Conservation (phyloP, 2,888 invertebrate genomes). For the Netelia inedita region DNA sequence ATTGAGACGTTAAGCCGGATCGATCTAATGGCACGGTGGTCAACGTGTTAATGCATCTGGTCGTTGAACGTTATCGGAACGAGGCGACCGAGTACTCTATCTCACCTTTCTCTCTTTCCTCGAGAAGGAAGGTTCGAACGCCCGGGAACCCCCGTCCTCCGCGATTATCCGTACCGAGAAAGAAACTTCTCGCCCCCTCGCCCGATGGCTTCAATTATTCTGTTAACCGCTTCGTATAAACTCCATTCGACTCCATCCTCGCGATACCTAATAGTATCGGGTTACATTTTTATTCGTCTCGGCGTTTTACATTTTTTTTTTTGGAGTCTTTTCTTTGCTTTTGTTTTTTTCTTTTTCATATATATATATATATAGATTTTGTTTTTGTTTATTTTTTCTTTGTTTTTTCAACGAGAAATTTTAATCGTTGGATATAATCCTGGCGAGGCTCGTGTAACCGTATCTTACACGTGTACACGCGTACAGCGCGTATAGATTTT, state of each 20-base stretch:
- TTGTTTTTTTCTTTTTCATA: not conserved
- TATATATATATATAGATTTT: not conserved
- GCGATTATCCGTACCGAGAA: constrained; percentile 11
- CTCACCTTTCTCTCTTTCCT: constrained; percentile 38
- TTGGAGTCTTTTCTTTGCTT: not conserved
- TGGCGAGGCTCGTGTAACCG: constrained; percentile 56
- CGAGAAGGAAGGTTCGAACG: not conserved
- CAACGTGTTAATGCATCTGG: constrained; percentile 70
- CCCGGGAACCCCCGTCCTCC: constrained; percentile 38
- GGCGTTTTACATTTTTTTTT: not conserved
- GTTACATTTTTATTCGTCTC: constrained; percentile 24
- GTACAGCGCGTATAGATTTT: too few relatives aligned
- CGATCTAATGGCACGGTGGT: constrained; percentile 64
- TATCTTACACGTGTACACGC: constrained; percentile 13
- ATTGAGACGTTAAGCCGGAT: constrained; percentile 68
- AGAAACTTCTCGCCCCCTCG: constrained; percentile 55
- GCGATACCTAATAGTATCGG: constrained; percentile 46
- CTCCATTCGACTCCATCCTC: not conserved
- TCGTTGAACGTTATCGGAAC: constrained; percentile 73
- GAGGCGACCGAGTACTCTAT: constrained; percentile 62
- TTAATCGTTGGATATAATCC: constrained; percentile 67
- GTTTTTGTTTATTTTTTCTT: not conserved
- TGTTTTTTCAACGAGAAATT: constrained; percentile 48
- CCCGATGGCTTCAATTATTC: constrained; percentile 66
- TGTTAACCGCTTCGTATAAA: constrained; percentile 58